Percentiles rank a stretch among this genome's conserved stretches.
These are phyloP conservation scores for Ptychodera flava DNA, from an alignment of 35 echinoderm and acorn worm genomes.

Conservation along the genomic window DNA sequence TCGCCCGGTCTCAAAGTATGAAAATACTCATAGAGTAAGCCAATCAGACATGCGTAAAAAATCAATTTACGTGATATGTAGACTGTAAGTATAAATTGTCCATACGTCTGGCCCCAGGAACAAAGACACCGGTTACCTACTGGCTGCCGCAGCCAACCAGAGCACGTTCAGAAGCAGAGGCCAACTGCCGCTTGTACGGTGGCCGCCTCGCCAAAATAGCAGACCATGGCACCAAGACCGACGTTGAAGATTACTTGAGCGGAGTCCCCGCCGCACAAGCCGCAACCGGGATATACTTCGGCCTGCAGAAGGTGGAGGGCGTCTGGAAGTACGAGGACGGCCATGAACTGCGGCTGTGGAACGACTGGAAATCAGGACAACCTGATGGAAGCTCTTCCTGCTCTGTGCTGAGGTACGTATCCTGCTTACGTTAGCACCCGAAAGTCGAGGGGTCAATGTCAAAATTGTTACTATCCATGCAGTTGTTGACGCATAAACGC, in stretches of 20 bases:
- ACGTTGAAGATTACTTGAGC: background rate
- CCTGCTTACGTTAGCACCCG: too few species aligned
- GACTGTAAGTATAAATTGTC: too few species aligned
- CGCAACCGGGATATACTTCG: background rate
- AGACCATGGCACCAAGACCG: background rate
- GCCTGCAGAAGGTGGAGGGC: background rate
- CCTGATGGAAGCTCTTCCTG: background rate
- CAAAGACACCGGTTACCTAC: background rate
- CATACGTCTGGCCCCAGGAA: too few species aligned
- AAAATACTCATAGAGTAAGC: too few species aligned
- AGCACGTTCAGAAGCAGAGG: background rate
- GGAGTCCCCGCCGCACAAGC: too few species aligned
- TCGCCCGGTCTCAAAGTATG: too few species aligned
- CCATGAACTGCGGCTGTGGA: background rate
- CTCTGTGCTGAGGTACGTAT: too few species aligned
- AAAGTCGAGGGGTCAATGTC: too few species aligned
- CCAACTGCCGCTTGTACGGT: background rate
- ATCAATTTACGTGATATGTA: too few species aligned
- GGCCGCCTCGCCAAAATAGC: background rate
- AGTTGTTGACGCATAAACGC: too few species aligned
- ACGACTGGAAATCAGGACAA: background rate
- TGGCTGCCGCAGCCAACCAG: background rate
- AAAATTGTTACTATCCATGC: too few species aligned
- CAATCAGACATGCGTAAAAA: too few species aligned
- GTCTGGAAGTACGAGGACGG: background rate